Base-by-base conservation (phyloP, 2,797 vertebrate genomes). In the Hozukius guyotensis region DNA sequence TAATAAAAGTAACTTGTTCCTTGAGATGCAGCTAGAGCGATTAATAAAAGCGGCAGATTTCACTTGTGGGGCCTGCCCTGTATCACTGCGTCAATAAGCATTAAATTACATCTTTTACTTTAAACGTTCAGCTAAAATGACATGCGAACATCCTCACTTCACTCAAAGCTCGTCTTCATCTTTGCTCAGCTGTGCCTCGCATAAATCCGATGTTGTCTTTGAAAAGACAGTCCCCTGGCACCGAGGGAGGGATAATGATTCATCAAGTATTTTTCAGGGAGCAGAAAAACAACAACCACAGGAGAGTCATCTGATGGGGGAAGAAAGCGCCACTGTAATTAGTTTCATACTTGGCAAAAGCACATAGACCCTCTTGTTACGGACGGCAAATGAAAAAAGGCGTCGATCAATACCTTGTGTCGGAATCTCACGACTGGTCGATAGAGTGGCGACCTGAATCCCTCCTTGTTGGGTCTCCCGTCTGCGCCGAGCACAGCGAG, bases 331-430 rank as follows among this genome's bases (percentile, higher is more conserved):
- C 53, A 14, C 42, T 72, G 81, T 87, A 94, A 90, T 94, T 89
- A 91, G 78, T 84, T 85, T 91, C 81, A 84, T 91, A 92, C 86
- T 91, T 69, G 83, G 76, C 75, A 75, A 87, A 86, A 82, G 49
- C 74, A 16, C 72, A 83, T 31, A 77, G 71, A 29, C 59, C 9
- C 56, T 83, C 68, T 92, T 81, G 84, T 91, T 88, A 89, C 22
- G 9, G 78, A 85, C 49, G 73, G 80, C 73, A 89, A 95, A 84
- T 86, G 80, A 63, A 90, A 88, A 80, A 70, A 77, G 66, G 92
- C 53, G 55, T 83, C 61, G 70, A 91, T 93, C 92, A 70, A 89
- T 98, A 99, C 98, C 98, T 99, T 98, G 92, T 99, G 98, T 72
- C 98, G 96, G 91, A 99, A 95, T 92, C 97, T 95, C 87, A 97